Conservation (phyloP, 2,888 invertebrate species). For the Eupelmus urozonus region DNA sequence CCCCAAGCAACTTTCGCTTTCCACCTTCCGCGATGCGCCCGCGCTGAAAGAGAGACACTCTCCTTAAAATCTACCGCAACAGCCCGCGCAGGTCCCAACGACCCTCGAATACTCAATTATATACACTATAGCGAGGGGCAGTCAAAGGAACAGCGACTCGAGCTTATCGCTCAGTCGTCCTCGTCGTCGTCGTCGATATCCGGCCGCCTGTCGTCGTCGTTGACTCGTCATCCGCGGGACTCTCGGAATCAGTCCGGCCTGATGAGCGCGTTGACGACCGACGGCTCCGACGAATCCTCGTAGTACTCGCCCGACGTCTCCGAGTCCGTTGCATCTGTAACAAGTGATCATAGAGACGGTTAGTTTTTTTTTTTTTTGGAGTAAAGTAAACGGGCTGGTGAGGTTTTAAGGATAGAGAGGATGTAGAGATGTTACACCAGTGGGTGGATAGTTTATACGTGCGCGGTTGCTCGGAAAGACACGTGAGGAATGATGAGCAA, state of each 20-base stretch:
- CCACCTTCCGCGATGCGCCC: too few species aligned
- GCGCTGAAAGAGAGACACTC: not conserved
- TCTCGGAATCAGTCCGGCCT: constrained; percentile 61
- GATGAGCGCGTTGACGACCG: constrained; percentile 61
- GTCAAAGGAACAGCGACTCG: not conserved
- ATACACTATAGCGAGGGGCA: too few species aligned
- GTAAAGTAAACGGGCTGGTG: not conserved
- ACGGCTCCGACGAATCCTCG: constrained; percentile 64
- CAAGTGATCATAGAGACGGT: constrained; percentile 50
- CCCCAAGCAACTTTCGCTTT: too few species aligned
- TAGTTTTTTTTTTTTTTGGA: not conserved
- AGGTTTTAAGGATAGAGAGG: not conserved
- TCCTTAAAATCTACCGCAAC: not conserved
- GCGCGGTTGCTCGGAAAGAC: too few species aligned
- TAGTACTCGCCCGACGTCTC: constrained; percentile 65
- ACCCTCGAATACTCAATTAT: too few species aligned
- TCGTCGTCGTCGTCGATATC: not conserved
- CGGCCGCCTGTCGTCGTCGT: not conserved
- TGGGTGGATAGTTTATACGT: too few species aligned
- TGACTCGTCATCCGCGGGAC: not conserved
- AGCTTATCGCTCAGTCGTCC: too few species aligned
- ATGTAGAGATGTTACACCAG: not conserved
- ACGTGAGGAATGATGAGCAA: too few species aligned
- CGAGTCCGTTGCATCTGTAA: constrained; percentile 68
- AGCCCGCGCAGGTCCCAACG: not conserved